Conservation (phyloP, 2,888 invertebrate species). For the Xanthorhoe designata region DNA sequence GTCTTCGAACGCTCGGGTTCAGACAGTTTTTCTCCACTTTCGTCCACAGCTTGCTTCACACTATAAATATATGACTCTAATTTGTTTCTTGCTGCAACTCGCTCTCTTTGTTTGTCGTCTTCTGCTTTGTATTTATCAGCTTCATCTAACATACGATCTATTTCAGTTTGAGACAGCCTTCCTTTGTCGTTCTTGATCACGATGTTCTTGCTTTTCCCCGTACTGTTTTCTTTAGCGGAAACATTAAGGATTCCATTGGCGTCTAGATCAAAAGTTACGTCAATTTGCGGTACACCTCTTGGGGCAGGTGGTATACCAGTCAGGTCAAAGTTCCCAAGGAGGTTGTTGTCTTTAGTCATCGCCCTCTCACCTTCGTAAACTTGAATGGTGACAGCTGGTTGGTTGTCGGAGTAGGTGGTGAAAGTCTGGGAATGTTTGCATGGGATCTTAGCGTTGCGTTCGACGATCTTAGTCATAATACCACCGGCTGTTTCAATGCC, state of each 20-base stretch:
- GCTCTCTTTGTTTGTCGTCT: constrained; percentile 88
- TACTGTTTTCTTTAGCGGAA: constrained; percentile 89
- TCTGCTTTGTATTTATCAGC: constrained; percentile 90
- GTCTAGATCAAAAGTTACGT: constrained; percentile 90
- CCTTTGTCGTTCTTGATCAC: constrained; percentile 94
- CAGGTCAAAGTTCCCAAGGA: constrained; percentile 87
- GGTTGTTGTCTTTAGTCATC: constrained; percentile 91
- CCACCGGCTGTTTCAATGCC: constrained; percentile 93
- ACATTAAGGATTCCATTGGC: constrained; percentile 94
- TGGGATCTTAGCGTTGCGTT: constrained; percentile 89
- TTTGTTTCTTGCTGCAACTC: constrained; percentile 88
- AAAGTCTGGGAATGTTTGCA: constrained; percentile 90
- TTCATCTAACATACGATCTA: constrained; percentile 92
- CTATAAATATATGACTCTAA: constrained; percentile 89
- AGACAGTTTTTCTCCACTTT: constrained; percentile 84
- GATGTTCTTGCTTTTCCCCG: constrained; percentile 90
- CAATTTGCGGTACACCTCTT: constrained; percentile 88
- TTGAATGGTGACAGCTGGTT: constrained; percentile 89
- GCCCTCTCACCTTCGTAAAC: constrained; percentile 92
- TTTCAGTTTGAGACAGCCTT: constrained; percentile 92
- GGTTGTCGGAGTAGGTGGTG: constrained; percentile 93
- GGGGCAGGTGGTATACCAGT: constrained; percentile 89
- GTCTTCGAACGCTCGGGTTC: constrained; percentile 85
- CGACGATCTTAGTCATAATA: constrained; percentile 91
- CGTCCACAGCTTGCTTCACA: constrained; percentile 88